Percentiles rank a stretch among this genome's conserved stretches.
phyloP scores from a whole-genome alignment of 2,888 invertebrate genomes.

The Hypomecis atomaria region DNA sequence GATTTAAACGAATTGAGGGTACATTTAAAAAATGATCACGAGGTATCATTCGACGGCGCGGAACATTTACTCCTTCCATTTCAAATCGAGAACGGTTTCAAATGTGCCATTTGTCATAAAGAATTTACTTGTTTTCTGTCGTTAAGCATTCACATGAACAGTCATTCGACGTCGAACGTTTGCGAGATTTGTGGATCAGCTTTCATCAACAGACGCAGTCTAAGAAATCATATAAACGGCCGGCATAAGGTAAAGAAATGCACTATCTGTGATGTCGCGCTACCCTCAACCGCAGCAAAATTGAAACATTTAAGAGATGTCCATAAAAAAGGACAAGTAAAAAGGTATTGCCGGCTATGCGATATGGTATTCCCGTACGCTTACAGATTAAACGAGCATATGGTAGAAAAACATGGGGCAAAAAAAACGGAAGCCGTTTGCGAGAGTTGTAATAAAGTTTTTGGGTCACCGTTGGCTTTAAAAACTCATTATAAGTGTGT shows the following conservation, averaged over 20 bases:
- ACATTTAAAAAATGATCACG: slow-evolving; percentile 54
- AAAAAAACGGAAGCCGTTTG: slow-evolving; percentile 48
- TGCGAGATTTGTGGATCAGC: slow-evolving; percentile 60
- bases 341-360: slow-evolving; percentile 47
- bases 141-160: slow-evolving; percentile 60
- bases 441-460: slow-evolving; percentile 54
- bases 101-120: slow-evolving; percentile 52
- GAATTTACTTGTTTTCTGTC: slow-evolving; percentile 53
- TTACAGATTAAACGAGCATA: slow-evolving; percentile 51
- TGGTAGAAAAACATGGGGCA: slow-evolving; percentile 52
- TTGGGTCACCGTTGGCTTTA: slow-evolving; percentile 51
- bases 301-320: slow-evolving; percentile 39
- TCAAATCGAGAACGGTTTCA: slow-evolving; percentile 48
- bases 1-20: slow-evolving; percentile 47
- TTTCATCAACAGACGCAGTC: slow-evolving; percentile 55
- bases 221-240: slow-evolving; percentile 52
- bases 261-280: slow-evolving; percentile 50
- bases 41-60: slow-evolving; percentile 44
- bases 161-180: slow-evolving; percentile 56
- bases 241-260: slow-evolving; percentile 59
- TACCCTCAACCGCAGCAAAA: slow-evolving; percentile 40
- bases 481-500: slow-evolving; percentile 52
- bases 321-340: slow-evolving; percentile 39
- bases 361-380: slow-evolving; percentile 51
- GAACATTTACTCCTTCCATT: slow-evolving; percentile 59